Evolutionary conservation across 2,113 vertebrate species (phyloP), one percentile per base, ranked within the genome.

Genomic region (Phyllopteryx taeniolatus): DNA sequence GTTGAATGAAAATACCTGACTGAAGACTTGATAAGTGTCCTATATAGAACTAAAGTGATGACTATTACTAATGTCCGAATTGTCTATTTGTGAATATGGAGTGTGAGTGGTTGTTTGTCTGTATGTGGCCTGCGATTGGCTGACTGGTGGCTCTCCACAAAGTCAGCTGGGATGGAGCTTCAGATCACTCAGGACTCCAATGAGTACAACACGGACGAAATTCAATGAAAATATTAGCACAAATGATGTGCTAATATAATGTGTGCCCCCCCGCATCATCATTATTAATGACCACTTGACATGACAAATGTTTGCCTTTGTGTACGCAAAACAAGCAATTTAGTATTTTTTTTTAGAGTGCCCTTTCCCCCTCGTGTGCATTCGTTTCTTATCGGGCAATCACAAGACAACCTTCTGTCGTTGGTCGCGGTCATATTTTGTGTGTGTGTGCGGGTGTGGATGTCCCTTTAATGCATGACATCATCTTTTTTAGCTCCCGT

Each of bases 381-480:
- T 54, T 7, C 65, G 7, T 27, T 35, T 42, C 14, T 9, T 11
- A 31, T 42, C 3, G 22, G 13, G 22, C 61, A 9, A 69, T 68
- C 47, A 70, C 67, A 70, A 60, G 49, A 39, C 22, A 64, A 46
- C 62, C 63, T 53, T 35, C 27, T n/a, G 19, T 47, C 43, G 43
- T 75, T 76, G 42, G 42, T 66, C 68, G 82, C 76, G 73, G 51
- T 42, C 54, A 15, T 31, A 44, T 77, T 60, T 62, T 39, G 3
- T 39, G 3, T 77, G 56, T 59, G 43, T 66, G 73, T 67, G 71
- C 46, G 31, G 15, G 31, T 59, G 79, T 27, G 42, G 85, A 80
- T 86, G 78, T 78, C 77, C 79, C 87, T 90, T 89, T 89, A 89
- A 90, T 80, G 71, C 78, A 90, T 91, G 83, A 90, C 90, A 84